Base-by-base conservation (phyloP, 2,888 invertebrate species). In the Charanyca ferruginea region DNA sequence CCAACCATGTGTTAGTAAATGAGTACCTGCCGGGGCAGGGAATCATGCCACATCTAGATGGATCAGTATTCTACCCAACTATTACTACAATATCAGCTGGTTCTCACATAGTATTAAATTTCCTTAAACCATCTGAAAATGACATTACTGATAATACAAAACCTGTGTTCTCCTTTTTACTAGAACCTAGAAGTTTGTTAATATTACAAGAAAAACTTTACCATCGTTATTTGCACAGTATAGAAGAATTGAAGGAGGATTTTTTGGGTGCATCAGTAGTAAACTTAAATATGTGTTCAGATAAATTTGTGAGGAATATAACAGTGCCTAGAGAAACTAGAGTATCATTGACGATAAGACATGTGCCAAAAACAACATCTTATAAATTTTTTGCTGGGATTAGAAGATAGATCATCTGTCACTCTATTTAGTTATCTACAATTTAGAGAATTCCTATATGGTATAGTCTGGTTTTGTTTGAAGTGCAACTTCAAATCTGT, bases 31-130 rank as follows among this genome's bases (percentile, higher is more conserved):
- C 99, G 0, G 98, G 98, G 0, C 99, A 99, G 94, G 99, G 99
- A 16, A 99, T 99, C 71, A 98, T 99, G 98, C 98, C 99, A 2
- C 99, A 99, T 94, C 97, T 98, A 25, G 99, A 99, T 94, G 99
- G 99, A 0, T 98, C 98, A 0, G 93, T 99, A 18, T 99, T 99
- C 91, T 97, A 97, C 90, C 99, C 99, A 0, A 97, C 97, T 16
- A 98, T 99, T 62, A 97, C 98, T 20, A 99, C 99, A 0, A 97
- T 99, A 66, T 98, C 97, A 53, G 97, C 99, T 81, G 99, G 99
- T 0, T 98, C 99, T 0, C 98, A 99, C 88, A 98, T 98, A 13
- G 91, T 99, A n/a, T 95, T 99, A 49, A 98, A 98, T 89, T 99
- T 99, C 90, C 96, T 97, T 74, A 94, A 96, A 85, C 95, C 95